Base-by-base conservation (phyloP, 2,888 invertebrate genomes). In the Meteorus cinctellus region DNA sequence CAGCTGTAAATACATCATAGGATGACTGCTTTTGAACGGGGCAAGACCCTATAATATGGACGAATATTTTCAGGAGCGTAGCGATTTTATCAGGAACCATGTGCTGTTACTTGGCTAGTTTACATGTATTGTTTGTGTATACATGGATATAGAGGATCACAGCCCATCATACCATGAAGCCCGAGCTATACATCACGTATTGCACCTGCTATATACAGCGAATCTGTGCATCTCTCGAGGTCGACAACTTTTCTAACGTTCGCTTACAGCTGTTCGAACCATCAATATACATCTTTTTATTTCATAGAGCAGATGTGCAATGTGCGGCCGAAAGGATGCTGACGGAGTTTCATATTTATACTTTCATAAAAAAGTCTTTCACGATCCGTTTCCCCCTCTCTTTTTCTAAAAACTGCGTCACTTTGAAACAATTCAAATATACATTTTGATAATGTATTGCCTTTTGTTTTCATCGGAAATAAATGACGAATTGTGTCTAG, bases 31-130 rank as follows among this genome's bases (percentile, higher is more conserved):
- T 51, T 51, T 70, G 36, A 72, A 55, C 55, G 55, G n/a, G 1
- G n/a, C 19, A 55, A 24, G 6, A 19, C 55, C 55, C 24, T 55
- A 55, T 19, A 19, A 55, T 48, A 48, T 48, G 48, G 48, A 19
- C 19, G 19, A 55, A 55, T 34, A 62, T 62, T 29, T 62, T 41
- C 80, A 78, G 77, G 70, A 68, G 74, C 76, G 80, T 77, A 72
- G 24, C 73, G 10, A 68, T 48, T 31, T n/a, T 10, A 48, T 66
- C 3, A 4, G 10, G 78, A 34, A 69, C 74, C 75, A 69, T n/a
- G 19, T 19, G 29, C 10, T 69, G 14, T 24, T 19, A 0, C 65
- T 36, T 19, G 34, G 5, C 19, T 55, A 19, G 55, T 8, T 19
- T n/a, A 2, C n/a, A 8, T 19, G 8, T 19, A 19, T 19, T 19